These are phyloP conservation scores for Xestoiulus laeticollis DNA, from an alignment of 2,888 invertebrate species.

Conservation along the genomic window DNA sequence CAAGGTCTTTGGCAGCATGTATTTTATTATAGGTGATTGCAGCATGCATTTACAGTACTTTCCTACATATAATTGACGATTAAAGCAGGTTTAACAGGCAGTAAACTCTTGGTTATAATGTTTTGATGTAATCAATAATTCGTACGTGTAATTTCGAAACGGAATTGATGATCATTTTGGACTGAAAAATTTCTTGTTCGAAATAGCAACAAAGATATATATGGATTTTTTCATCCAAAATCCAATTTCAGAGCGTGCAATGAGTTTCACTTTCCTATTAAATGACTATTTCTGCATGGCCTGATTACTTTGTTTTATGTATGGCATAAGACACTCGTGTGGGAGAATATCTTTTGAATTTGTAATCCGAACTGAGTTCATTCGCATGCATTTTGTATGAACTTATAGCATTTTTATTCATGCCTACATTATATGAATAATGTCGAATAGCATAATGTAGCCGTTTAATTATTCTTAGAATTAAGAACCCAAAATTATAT, in stretches of 20 bases:
- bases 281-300: neutral
- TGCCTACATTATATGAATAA: neutral
- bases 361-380: too few species aligned
- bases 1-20: neutral
- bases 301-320: neutral
- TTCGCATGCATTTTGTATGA: neutral
- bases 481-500: neutral
- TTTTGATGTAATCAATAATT: neutral
- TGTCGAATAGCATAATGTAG: neutral
- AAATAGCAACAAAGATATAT: neutral
- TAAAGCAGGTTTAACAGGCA: neutral
- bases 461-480: neutral
- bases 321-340: too few species aligned
- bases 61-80: neutral
- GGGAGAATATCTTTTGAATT: too few species aligned
- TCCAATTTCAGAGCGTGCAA: neutral
- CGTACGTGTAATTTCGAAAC: neutral
- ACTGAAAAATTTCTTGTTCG: neutral
- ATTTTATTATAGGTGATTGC: neutral
- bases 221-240: neutral
- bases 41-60: neutral
- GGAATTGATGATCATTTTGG: neutral
- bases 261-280: neutral
- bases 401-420: neutral
- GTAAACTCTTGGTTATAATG: neutral